These are phyloP conservation scores for Resseliella maxima DNA, from an alignment of 2,888 invertebrate species.

Conservation along the genomic window DNA sequence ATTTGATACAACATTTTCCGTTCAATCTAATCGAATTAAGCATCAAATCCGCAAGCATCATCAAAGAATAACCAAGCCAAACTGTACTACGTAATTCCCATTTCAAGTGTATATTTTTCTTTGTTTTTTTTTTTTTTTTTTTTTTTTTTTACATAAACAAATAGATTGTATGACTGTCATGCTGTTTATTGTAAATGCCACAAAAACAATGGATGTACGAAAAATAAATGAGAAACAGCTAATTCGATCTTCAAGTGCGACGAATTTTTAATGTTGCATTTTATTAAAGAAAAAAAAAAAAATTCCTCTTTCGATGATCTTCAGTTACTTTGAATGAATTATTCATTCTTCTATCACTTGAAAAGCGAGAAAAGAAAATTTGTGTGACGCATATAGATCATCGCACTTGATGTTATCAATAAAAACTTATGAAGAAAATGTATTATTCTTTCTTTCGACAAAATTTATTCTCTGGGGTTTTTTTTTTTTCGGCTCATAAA, in stretches of 20 bases:
- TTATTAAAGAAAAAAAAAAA: neutral
- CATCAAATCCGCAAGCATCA: neutral
- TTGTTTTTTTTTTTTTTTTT: neutral
- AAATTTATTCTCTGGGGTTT: no score
- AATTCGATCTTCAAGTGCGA: neutral
- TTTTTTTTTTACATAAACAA: neutral
- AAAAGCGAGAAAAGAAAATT: neutral
- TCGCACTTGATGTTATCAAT: neutral
- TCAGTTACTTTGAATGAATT: neutral
- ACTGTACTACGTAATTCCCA: conserved; percentile 4
- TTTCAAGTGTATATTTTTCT: neutral
- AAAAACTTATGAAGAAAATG: neutral
- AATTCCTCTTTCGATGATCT: neutral
- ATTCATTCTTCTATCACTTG: no score
- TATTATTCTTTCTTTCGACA: neutral
- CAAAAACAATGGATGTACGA: neutral
- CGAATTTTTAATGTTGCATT: conserved; percentile 6
- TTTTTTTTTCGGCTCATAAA: neutral
- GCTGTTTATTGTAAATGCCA: neutral
- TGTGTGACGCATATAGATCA: neutral
- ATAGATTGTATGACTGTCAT: neutral
- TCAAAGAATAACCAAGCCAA: neutral
- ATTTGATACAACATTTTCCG: neutral
- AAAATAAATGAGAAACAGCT: neutral
- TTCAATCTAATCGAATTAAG: conserved; percentile 18